These are phyloP conservation scores for Nyctereutes procyonoides DNA, from an alignment of 2,113 vertebrate species.

Conservation along the genomic window DNA sequence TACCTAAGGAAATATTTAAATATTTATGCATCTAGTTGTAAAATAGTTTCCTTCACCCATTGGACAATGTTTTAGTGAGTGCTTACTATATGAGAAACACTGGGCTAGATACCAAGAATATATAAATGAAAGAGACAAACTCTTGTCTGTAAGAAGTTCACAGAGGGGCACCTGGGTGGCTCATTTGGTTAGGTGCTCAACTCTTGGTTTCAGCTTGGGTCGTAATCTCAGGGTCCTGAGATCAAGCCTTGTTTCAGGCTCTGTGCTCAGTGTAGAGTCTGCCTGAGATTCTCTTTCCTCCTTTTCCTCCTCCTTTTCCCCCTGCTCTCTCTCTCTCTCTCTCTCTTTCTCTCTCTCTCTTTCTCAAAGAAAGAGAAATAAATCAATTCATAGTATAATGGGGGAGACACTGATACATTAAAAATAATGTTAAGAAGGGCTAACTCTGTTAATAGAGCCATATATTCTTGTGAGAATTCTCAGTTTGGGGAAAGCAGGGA, in stretches of 20 bases:
- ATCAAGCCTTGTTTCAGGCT: neutral
- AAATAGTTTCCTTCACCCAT: neutral
- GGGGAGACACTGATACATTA: neutral
- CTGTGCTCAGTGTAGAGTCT: neutral
- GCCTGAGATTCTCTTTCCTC: neutral
- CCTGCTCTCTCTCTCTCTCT: neutral
- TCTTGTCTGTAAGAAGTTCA: neutral
- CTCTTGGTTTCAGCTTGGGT: neutral
- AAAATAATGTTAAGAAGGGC: neutral
- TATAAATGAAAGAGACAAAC: neutral
- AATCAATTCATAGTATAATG: neutral
- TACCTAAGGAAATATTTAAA: slow-evolving; percentile 17
- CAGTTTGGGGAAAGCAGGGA: neutral
- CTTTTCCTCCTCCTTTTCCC: neutral
- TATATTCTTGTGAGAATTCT: neutral
- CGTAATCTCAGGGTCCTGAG: neutral
- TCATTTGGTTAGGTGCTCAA: neutral
- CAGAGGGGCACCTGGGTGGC: neutral
- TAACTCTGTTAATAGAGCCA: neutral
- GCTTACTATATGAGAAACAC: neutral
- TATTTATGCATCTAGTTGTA: neutral
- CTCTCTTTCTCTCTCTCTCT: neutral
- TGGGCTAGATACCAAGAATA: neutral
- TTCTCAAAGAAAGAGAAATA: neutral
- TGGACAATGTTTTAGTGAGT: neutral